Base-by-base conservation (phyloP, 2,797 vertebrate genomes). In the Notoglanidium macrostoma region DNA sequence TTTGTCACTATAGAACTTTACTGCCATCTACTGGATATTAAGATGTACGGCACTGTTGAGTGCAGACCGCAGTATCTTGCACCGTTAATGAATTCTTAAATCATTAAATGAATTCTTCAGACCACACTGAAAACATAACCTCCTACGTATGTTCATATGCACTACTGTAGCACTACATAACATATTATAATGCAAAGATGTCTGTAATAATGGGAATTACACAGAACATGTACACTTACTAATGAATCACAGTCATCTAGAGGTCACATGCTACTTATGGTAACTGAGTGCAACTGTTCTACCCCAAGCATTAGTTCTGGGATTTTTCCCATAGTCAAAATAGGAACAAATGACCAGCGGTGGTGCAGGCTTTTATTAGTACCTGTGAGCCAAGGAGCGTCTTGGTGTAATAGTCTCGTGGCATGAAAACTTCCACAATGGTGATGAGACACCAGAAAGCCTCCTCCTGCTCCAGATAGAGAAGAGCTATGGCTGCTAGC, bases 371-470 rank as follows among this genome's bases (percentile, higher is more conserved):
- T 86, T 88, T 83, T 65, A 88, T 79, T 35, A 10, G 84, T 94
- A 99, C 98, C 98, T 99, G 98, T 55, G 98, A 99, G 88, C 98
- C 98, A 2, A 99, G 94, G 11, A 99, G 96, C 0, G 98, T 99
- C 95, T 99, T 99, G 8, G 98, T 99, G 90, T 99, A 99, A 93
- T 99, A 99, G 94, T 99, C 98, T 85, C 96, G 96, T 15, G 98
- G 98, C 98, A 99, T 99, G 94, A 99, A 98, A 67, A 98, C 97
- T 94, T 99, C 98, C 90, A 99, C 97, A 1, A 99, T 98, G 89
- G 97, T 95, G 44, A 99, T 96, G 0, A 99, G 96, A 91, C 97
- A 97, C 98, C 98, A 99, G 93, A 99, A 99, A 40, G 98, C 98
- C 0, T 99, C 98, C 90, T 99, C 98, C 87, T 99, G 97, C 84